Evolutionary conservation across 1,140 invertebrate genomes (phyloP).

Genomic region (Thrips palmi): DNA sequence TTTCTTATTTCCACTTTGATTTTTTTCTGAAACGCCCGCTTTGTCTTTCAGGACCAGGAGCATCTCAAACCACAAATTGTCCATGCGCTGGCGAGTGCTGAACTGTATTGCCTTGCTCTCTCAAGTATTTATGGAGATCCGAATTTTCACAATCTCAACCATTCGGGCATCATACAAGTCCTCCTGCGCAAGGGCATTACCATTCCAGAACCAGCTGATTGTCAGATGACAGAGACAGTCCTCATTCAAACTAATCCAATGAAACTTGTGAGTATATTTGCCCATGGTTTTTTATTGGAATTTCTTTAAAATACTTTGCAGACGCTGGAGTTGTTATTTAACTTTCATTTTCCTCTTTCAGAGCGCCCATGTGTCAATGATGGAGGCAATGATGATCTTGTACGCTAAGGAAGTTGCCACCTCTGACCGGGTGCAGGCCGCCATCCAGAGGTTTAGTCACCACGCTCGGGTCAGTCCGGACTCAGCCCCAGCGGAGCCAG

Average conservation of each 20-base stretch:
- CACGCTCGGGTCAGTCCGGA: constrained; percentile 25
- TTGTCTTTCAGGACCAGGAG: constrained; percentile 58
- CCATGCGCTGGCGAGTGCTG: constrained; percentile 80
- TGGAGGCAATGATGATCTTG: constrained; percentile 90
- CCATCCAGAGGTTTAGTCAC: constrained; percentile 52
- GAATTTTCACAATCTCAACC: constrained; percentile 86
- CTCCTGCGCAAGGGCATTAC: constrained; percentile 81
- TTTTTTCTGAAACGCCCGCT: no score
- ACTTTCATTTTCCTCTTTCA: constrained; percentile 28
- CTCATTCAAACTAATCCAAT: constrained; percentile 91
- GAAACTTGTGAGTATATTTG: constrained; percentile 60
- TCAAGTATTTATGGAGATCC: constrained; percentile 94
- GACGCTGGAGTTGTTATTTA: constrained; percentile 5
- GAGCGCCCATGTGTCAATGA: constrained; percentile 91
- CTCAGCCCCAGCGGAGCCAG: constrained; percentile 47
- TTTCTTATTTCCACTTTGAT: no score
- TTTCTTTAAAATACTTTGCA: not conserved
- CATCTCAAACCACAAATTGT: constrained; percentile 86
- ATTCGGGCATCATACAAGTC: constrained; percentile 84
- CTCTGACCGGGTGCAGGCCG: constrained; percentile 67
- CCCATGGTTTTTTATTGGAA: not conserved
- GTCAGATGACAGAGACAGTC: constrained; percentile 84
- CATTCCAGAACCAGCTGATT: constrained; percentile 64
- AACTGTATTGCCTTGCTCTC: constrained; percentile 87
- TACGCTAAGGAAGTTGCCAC: constrained; percentile 88